Base-by-base conservation (phyloP, 2,797 vertebrate genomes). In the Chelon labrosus region DNA sequence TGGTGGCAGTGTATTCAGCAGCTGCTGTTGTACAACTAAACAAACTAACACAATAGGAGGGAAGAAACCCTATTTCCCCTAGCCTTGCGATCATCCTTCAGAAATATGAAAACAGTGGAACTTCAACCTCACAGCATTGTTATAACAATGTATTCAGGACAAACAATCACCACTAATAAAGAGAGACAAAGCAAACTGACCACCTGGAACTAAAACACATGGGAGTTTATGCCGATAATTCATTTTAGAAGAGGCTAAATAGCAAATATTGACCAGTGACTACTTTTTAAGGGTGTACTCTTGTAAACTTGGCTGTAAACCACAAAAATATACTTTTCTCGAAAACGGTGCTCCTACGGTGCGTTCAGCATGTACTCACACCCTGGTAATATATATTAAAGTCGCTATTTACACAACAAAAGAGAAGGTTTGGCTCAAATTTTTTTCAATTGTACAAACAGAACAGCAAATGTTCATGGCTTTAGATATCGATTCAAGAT, bases 321-420 rank as follows among this genome's bases (percentile, higher is more conserved):
- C 97, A 98, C 96, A 98, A 97, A 98, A 98, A 98, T 97, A 98
- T 95, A 98, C 94, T 95, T 98, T 97, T 92, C 89, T 95, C 89
- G 88, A 96, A 97, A 97, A 96, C 92, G 95, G 96, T 95, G 96
- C 95, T 93, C 91, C 92, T 96, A 97, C 96, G 95, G 96, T 96
- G 96, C 96, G 93, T 94, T 86, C 79, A 76, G 81, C 37, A 94
- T 91, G 95, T 96, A 96, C 96, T 95, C 95, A 95, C 96, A 96
- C 95, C 95, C 96, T 94, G 93, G 95, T 96, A 96, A 96, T 96
- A 96, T 97, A 97, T 96, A 96, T 97, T 95, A 96, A 94, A 94
- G 93, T 95, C 70, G 86, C 86, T 94, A 94, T 95, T 92, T 95
- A 95, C 95, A 95, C 82, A 94, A 93, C 82, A 90, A 93, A 93